A percentile compares a stretch with the other conserved stretches of the same genome.
Conservation (phyloP, 2,113 vertebrate genomes). For the Heterotilapia buettikoferi region DNA sequence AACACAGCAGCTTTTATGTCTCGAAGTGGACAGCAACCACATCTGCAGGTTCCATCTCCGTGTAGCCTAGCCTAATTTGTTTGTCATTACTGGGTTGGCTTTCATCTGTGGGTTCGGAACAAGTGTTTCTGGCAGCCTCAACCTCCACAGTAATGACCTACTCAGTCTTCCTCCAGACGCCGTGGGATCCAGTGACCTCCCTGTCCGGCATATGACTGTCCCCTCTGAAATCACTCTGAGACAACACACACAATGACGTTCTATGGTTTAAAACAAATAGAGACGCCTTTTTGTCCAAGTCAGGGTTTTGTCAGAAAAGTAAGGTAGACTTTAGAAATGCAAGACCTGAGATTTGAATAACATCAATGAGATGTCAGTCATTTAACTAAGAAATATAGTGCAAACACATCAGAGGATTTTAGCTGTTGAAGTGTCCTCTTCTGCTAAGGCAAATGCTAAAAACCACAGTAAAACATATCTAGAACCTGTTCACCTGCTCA, state of each 20-base stretch:
- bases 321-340: not conserved
- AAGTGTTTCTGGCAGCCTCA: slow-evolving; percentile 22
- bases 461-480: not conserved
- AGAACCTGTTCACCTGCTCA: not conserved
- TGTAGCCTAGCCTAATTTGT: slow-evolving; percentile 29
- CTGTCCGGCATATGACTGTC: not conserved
- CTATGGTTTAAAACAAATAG: not conserved
- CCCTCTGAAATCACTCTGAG: not conserved
- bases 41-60: slow-evolving; percentile 49
- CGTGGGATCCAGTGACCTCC: not conserved
- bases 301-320: not conserved
- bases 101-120: slow-evolving; percentile 12
- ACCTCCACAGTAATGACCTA: slow-evolving; percentile 1
- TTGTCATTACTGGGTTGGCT: slow-evolving; percentile 45
- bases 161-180: slow-evolving; percentile 16
- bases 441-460: not conserved
- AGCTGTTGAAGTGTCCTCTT: not conserved
- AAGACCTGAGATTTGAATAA: not conserved
- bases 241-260: not conserved
- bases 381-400: not conserved
- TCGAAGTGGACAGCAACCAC: slow-evolving; percentile 34
- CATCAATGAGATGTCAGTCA: not conserved
- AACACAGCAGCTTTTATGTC: slow-evolving; percentile 20
- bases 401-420: not conserved
- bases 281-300: not conserved